These are phyloP conservation scores for Yponomeuta malinellus DNA, from an alignment of 2,888 invertebrate species.

Conservation along the genomic window DNA sequence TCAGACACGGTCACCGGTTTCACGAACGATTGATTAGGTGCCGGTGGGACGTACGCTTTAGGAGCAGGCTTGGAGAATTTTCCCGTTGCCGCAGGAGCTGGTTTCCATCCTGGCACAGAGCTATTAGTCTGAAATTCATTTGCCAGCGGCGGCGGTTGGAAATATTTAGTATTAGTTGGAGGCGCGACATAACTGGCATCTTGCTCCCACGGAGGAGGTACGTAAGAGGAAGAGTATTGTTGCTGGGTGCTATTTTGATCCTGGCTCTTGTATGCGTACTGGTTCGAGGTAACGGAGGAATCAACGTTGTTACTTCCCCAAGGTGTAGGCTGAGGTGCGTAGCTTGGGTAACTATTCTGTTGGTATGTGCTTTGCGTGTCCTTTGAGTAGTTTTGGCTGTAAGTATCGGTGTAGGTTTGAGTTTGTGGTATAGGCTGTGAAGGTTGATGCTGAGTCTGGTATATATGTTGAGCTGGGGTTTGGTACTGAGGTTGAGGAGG, in stretches of 20 bases:
- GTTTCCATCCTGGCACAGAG: slow-evolving; percentile 14
- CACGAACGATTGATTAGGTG: slow-evolving; percentile 68
- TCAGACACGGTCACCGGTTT: slow-evolving; percentile 36
- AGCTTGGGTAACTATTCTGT: slow-evolving; percentile 39
- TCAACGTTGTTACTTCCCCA: slow-evolving; percentile 39
- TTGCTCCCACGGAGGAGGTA: slow-evolving; percentile 70
- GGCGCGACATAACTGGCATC: slow-evolving; percentile 48
- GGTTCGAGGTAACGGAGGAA: slow-evolving; percentile 35
- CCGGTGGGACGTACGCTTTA: slow-evolving; percentile 62
- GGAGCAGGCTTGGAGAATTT: slow-evolving; percentile 53
- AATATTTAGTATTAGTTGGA: slow-evolving; percentile 40
- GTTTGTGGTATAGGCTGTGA: background rate
- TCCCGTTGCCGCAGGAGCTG: slow-evolving; percentile 10
- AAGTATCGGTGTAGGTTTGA: slow-evolving; percentile 12
- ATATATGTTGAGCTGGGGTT: slow-evolving; percentile 24
- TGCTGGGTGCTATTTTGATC: slow-evolving; percentile 47
- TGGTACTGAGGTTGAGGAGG: slow-evolving; percentile 27
- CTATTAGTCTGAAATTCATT: slow-evolving; percentile 25
- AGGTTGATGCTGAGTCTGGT: slow-evolving; percentile 4
- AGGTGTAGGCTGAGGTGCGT: slow-evolving; percentile 47
- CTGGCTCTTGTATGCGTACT: slow-evolving; percentile 43
- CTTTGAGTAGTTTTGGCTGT: slow-evolving; percentile 33
- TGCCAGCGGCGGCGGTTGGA: slow-evolving; percentile 41
- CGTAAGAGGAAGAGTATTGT: slow-evolving; percentile 56
- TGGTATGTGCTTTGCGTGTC: slow-evolving; percentile 31